Base-by-base conservation (phyloP, 37 sponge, comb jelly and placozoan genomes). In the Oopsacas minuta region DNA sequence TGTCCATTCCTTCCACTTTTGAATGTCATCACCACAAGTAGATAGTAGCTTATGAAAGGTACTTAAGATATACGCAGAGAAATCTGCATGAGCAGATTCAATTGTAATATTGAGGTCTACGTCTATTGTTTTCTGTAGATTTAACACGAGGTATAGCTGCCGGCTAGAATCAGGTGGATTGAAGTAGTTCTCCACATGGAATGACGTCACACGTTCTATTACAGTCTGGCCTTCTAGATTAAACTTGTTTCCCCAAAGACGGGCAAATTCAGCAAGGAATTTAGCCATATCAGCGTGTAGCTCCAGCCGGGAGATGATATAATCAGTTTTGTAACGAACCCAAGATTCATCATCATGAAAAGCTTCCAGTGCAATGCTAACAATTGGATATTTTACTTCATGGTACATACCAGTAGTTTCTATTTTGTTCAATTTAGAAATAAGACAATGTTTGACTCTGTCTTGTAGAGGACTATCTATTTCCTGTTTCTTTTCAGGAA, bases 1-100 rank as follows among this genome's bases (percentile, higher is more conserved):
- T n/a, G 75, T 61, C 75, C 75, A 61, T 61, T 61, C 75, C 30
- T 61, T 61, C 75, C 75, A 61, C 75, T 61, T 61, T 61, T 61
- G 28, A 25, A n/a, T 61, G 28, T 61, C 75, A 3, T 61, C 30
- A 3, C 75, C 75, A 12, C 75, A 61, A 5, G 75, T 61, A 3
- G 30, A 25, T 32, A 61, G 75, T 34, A 61, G 75, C 22, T 61
- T 61, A 10, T 61, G 75, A 3, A 61, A 61, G 1, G 75, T 61
- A 12, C 75, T 61, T 5, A 61, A 34, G 28, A 61, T 61, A 34
- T 61, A 61, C 1, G 30, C 75, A 20, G 75, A 61, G 22, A 61
- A 61, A 34, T 61, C 75, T 32, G 75, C 75, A 12, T 61, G 75
- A 61, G 75, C 75, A 61, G 75, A 61, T 61, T 61, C 75, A n/a